phyloP scores from a whole-genome alignment of 2,113 vertebrate genomes.

The Mesitornis unicolor region DNA sequence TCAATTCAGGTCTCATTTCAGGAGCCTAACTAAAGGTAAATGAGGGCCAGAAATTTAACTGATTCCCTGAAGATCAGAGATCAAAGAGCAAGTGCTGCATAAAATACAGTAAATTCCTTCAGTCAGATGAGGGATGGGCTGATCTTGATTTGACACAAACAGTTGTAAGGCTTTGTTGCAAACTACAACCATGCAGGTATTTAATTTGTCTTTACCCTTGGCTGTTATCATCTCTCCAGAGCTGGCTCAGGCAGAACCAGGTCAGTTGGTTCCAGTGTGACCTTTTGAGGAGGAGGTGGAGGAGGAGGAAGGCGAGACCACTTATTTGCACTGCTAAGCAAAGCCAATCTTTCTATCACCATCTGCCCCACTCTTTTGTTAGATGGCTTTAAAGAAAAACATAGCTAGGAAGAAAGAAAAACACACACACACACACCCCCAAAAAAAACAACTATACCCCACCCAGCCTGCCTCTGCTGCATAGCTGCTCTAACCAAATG shows the following conservation, averaged over 20 bases:
- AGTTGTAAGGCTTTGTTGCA: background rate
- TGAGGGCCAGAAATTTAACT: background rate
- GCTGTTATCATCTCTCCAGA: constrained; percentile 8
- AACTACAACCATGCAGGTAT: constrained; percentile 1
- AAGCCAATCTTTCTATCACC: constrained; percentile 38
- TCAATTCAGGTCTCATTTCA: background rate
- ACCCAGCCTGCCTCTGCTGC: background rate
- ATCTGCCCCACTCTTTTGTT: constrained; percentile 11
- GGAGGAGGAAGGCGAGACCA: background rate
- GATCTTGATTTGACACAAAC: constrained; percentile 5
- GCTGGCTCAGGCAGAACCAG: constrained; percentile 52
- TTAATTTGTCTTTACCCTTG: constrained; percentile 42
- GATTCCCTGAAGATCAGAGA: background rate
- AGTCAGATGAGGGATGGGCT: background rate
- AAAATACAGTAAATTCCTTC: background rate
- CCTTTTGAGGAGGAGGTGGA: background rate
- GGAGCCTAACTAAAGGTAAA: background rate
- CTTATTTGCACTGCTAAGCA: constrained; percentile 48
- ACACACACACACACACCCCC: background rate
- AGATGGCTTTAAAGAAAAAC: background rate
- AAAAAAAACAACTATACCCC: background rate
- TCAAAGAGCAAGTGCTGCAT: background rate
- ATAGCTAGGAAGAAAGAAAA: background rate
- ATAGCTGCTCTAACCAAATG: constrained; percentile 28
- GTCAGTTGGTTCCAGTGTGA: constrained; percentile 60